These are phyloP conservation scores for Stenchaetothrips biformis DNA, from an alignment of 2,888 invertebrate species.

Conservation along the genomic window DNA sequence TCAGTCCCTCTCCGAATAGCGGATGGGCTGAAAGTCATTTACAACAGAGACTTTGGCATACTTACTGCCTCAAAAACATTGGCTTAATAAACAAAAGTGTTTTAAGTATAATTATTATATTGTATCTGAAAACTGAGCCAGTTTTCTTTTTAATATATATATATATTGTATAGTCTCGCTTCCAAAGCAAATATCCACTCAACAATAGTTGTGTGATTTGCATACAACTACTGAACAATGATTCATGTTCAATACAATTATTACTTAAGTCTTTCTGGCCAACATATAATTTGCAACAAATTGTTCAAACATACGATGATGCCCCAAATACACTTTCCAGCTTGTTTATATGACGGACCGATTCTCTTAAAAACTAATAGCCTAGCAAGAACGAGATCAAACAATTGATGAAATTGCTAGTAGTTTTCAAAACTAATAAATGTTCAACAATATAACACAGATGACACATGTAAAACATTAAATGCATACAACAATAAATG, in stretches of 20 bases:
- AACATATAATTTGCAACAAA: background rate
- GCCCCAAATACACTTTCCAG: background rate
- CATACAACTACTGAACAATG: background rate
- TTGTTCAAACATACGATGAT: background rate
- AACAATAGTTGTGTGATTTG: background rate
- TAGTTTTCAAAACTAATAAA: no score
- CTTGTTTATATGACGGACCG: background rate
- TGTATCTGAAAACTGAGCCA: background rate
- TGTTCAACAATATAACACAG: no score
- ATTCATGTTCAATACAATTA: background rate
- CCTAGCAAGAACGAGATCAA: background rate
- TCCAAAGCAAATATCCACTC: background rate
- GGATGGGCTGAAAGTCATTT: no score
- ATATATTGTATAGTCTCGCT: background rate
- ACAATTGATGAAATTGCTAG: background rate
- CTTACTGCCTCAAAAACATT: no score
- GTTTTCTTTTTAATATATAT: background rate
- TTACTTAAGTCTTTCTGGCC: conserved; percentile 23
- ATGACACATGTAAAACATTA: no score
- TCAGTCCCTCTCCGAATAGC: no score
- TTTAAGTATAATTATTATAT: background rate
- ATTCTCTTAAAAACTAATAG: background rate
- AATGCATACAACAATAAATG: no score
- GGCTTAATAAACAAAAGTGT: no score
- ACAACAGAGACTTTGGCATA: no score